phyloP scores from a whole-genome alignment of 2,888 invertebrate species.

The Pegoplata infirma region DNA sequence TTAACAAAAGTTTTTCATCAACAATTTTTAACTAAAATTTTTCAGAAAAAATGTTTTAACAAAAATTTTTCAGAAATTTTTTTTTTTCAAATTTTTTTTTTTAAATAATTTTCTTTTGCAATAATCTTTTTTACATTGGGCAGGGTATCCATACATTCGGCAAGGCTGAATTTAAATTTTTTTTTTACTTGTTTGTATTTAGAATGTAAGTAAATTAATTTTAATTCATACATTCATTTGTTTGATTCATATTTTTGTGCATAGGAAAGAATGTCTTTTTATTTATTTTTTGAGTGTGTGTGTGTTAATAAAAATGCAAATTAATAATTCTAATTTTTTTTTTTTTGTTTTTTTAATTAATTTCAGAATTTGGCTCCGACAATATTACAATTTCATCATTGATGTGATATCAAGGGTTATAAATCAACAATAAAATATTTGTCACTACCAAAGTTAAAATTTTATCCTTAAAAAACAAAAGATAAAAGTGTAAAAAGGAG shows the following conservation, averaged over 20 bases:
- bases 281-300: background rate
- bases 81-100: no score
- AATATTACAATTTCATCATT: conserved; percentile 33
- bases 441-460: conserved; percentile 17
- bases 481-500: no score
- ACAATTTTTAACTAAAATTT: no score
- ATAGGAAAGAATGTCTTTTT: background rate
- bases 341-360: no score
- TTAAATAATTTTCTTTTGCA: no score
- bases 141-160: no score
- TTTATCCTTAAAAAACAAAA: background rate
- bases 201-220: conserved; percentile 35
- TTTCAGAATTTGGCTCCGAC: conserved; percentile 50
- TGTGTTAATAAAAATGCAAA: background rate
- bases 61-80: no score
- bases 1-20: no score
- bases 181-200: conserved; percentile 1
- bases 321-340: no score
- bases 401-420: conserved; percentile 37
- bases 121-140: no score
- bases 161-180: no score
- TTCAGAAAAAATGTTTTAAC: no score
- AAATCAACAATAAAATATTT: background rate
- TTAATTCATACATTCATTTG: conserved; percentile 36
- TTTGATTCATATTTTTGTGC: conserved; percentile 14